Evolutionary conservation across 1,140 invertebrate species (phyloP), one percentile per base, ranked within the genome.

Genomic region (Melitaea cinxia): DNA sequence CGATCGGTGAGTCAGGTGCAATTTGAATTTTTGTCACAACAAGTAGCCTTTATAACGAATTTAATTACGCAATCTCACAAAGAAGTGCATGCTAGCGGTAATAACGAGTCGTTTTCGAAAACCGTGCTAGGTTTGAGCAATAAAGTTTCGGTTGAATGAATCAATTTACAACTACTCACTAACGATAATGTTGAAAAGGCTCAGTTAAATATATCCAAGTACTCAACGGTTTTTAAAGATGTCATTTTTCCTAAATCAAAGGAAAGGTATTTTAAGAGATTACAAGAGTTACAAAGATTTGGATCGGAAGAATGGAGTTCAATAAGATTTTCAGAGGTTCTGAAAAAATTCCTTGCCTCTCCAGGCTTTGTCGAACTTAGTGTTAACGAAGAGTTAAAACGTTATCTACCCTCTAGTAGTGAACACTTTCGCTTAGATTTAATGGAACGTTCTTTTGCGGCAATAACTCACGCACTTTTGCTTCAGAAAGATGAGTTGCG

Each of bases 391-490:
- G n/a, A n/a, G n/a, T n/a, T n/a, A n/a, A n/a, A n/a, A n/a, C n/a
- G n/a, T n/a, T n/a, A n/a, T n/a, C n/a, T n/a, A n/a, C n/a, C n/a
- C n/a, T n/a, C n/a, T n/a, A n/a, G n/a, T n/a, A n/a, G n/a, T n/a
- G n/a, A n/a, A n/a, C n/a, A n/a, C n/a, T n/a, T n/a, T n/a, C n/a
- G n/a, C n/a, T n/a, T n/a, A n/a, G n/a, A n/a, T n/a, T n/a, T n/a
- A n/a, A n/a, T n/a, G n/a, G n/a, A n/a, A n/a, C n/a, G n/a, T n/a
- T 21, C 45, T 2, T 47, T 47, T 47, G 45, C 45, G 45, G 45
- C 45, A 9, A 23, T 47, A n/a, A n/a, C n/a, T n/a, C n/a, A n/a
- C n/a, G n/a, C n/a, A n/a, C n/a, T n/a, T n/a, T n/a, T n/a, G n/a
- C n/a, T n/a, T n/a, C n/a, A n/a, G n/a, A n/a, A n/a, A n/a, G n/a